Evolutionary conservation across 2,797 vertebrate genomes (phyloP), one percentile per base, ranked within the genome.

Genomic region (Denticeps clupeoides): DNA sequence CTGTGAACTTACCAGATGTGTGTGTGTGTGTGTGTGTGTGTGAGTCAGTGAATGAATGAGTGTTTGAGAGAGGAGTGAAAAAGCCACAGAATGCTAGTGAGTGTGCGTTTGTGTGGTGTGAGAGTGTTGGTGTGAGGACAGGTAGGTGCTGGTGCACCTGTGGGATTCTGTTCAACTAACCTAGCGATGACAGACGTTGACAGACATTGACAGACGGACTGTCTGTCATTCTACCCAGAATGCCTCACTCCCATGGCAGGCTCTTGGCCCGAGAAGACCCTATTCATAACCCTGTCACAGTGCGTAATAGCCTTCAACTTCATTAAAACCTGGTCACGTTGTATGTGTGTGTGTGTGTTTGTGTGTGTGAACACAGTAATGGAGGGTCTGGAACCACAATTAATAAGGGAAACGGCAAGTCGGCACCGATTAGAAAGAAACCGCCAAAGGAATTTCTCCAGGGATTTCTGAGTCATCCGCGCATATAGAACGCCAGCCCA

Each of bases 331-430:
- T n/a, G n/a, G n/a, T n/a, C n/a, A n/a, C n/a, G n/a, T n/a, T n/a
- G n/a, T 25, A 27, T 28, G 3, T 28, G 27, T 28, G 3, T 15
- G 13, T 9, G 6, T 18, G 12, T 7, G 16, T 7, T 18, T 18
- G 33, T 29, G 48, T 48, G 59, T 47, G 60, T 37, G 55, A 28
- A 45, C 47, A 51, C 45, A 46, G 48, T 68, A 66, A 68, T 51
- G 53, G 45, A 69, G 60, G 67, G 55, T 61, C 64, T 46, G 38
- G 23, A 66, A 48, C 48, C 49, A 48, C 61, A 68, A 60, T 72
- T 68, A 68, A 57, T 49, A 40, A 62, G 58, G 68, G 21, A 58
- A 62, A 61, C 27, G 19, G 48, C 12, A 63, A 68, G 63, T 65
- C 60, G 46, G 51, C 45, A 49, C 46, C 51, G 47, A 71, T 77